Conservation (phyloP, 2,797 vertebrate species). For the Sternarchorhynchus goeldii region DNA sequence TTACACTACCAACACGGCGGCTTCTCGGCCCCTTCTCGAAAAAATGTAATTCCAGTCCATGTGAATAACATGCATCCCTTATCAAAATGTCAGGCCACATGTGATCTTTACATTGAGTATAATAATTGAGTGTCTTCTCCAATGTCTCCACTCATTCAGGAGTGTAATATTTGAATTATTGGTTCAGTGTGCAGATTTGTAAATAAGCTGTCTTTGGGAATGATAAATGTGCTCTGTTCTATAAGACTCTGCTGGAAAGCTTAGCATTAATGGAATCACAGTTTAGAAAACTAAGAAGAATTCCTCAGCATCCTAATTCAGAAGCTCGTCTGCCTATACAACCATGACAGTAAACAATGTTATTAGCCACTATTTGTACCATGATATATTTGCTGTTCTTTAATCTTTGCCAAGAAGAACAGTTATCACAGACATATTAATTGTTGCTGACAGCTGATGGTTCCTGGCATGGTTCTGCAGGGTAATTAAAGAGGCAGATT, state of each 20-base stretch:
- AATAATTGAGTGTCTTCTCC: conserved; percentile 4
- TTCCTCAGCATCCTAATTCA: conserved; percentile 30
- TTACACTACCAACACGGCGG: conserved; percentile 18
- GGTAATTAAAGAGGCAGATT: conserved; percentile 81
- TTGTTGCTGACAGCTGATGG: conserved; percentile 82
- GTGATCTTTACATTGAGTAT: conserved; percentile 23
- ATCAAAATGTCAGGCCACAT: conserved; percentile 26
- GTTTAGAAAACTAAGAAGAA: conserved; percentile 25
- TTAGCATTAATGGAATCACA: conserved; percentile 28
- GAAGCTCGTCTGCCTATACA: conserved; percentile 32
- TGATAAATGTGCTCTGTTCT: conserved; percentile 43
- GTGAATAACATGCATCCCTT: conserved; percentile 37
- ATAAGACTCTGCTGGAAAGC: conserved; percentile 30
- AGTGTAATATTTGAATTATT: conserved; percentile 39
- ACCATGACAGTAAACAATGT: conserved; percentile 44
- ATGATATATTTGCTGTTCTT: conserved; percentile 64
- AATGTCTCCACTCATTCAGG: conserved; percentile 27
- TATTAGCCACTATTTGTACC: conserved; percentile 60
- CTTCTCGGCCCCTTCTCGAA: background rate
- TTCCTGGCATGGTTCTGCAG: conserved; percentile 78
- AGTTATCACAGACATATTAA: conserved; percentile 78
- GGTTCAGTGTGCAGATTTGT: conserved; percentile 38
- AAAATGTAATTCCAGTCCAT: background rate
- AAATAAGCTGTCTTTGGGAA: conserved; percentile 52
- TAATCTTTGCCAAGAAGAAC: conserved; percentile 76